phyloP scores from a whole-genome alignment of 1,140 invertebrate genomes.

The Heliconius himera region DNA sequence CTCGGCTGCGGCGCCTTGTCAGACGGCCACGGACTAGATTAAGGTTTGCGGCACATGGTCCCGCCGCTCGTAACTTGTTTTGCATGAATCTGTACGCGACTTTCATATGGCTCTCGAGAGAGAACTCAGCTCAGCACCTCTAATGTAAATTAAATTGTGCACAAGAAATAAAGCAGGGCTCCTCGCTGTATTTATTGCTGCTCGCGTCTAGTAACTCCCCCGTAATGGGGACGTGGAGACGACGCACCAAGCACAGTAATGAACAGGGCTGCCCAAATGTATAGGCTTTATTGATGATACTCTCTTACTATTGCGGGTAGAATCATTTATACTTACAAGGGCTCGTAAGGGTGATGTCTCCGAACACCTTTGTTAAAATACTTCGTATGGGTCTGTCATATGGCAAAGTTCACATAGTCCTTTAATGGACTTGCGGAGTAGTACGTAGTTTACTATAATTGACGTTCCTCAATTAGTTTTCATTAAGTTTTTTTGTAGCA shows the following conservation, averaged over 20 bases:
- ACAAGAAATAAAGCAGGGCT: constrained; percentile 76
- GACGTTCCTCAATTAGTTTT: background rate
- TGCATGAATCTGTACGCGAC: constrained; percentile 76
- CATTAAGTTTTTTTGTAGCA: background rate
- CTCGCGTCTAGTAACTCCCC: constrained; percentile 72
- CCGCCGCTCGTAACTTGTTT: constrained; percentile 71
- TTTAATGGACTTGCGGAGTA: background rate
- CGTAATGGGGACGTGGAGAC: constrained; percentile 71
- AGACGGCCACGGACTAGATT: constrained; percentile 67
- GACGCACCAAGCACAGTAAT: constrained; percentile 61
- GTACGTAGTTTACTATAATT: background rate
- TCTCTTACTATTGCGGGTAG: constrained; percentile 4
- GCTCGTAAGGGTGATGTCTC: constrained; percentile 8
- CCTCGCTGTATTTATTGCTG: constrained; percentile 74
- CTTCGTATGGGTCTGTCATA: constrained; percentile 11
- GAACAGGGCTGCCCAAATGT: constrained; percentile 69
- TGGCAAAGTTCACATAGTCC: constrained; percentile 27
- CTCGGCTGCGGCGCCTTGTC: constrained; percentile 58
- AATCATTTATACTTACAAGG: constrained; percentile 4
- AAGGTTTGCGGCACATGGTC: constrained; percentile 63
- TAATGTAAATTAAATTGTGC: constrained; percentile 80
- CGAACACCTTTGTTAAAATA: background rate
- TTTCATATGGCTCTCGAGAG: constrained; percentile 71
- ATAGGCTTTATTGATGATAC: constrained; percentile 74
- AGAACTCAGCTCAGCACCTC: constrained; percentile 67